Evolutionary conservation across 2,888 invertebrate genomes (phyloP).

Genomic region (Lasioglossum calceatum): DNA sequence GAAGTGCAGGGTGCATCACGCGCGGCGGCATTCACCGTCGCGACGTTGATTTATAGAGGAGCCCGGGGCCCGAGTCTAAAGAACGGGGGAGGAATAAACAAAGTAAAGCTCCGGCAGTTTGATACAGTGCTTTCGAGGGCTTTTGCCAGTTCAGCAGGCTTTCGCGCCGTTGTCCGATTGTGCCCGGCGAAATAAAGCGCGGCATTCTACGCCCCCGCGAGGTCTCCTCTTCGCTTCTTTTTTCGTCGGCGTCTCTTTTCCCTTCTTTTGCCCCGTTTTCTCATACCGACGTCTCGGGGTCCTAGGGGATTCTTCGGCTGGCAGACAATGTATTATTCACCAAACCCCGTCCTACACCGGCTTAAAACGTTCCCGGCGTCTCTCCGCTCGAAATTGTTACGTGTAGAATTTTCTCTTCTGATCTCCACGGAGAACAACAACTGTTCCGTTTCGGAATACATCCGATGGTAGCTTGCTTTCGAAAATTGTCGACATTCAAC

Average conservation of each 20-base stretch:
- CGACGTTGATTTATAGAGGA: constrained; percentile 61
- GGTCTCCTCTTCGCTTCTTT: background rate
- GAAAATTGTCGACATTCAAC: no score
- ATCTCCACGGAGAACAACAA: background rate
- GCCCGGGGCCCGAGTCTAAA: constrained; percentile 15
- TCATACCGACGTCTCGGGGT: background rate
- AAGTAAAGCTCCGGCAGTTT: constrained; percentile 60
- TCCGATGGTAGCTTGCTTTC: no score
- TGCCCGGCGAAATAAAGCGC: constrained; percentile 64
- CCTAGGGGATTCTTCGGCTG: background rate
- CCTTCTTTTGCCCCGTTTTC: background rate
- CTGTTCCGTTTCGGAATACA: background rate
- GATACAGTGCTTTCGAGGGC: constrained; percentile 67
- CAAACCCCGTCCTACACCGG: background rate
- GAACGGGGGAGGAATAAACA: constrained; percentile 61
- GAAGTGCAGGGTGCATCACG: background rate
- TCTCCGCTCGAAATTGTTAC: background rate
- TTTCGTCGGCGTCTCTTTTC: background rate
- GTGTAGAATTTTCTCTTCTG: background rate
- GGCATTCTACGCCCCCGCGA: constrained; percentile 26
- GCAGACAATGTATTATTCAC: constrained; percentile 10
- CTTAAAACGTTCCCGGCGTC: background rate
- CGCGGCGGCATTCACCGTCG: background rate
- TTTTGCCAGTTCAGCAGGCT: constrained; percentile 69
- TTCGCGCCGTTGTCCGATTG: constrained; percentile 58